Evolutionary conservation across 2,888 invertebrate genomes (phyloP).

Genomic region (Buathra laborator): DNA sequence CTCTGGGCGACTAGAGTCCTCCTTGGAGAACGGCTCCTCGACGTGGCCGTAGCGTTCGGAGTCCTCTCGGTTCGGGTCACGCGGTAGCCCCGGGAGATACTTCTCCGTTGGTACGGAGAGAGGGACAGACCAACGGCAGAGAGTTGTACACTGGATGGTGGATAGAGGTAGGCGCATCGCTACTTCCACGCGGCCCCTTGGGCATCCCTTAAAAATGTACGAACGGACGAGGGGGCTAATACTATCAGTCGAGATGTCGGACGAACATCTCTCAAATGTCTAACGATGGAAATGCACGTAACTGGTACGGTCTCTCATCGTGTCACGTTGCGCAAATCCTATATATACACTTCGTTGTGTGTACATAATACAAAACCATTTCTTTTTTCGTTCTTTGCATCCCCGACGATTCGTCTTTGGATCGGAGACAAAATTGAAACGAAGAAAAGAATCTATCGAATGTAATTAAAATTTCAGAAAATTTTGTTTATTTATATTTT

Average conservation of each 20-base stretch:
- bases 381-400: neutral
- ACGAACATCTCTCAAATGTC: constrained; percentile 61
- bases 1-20: constrained; percentile 60
- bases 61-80: constrained; percentile 59
- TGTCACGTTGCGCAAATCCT: constrained; percentile 23
- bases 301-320: constrained; percentile 12
- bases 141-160: constrained; percentile 14
- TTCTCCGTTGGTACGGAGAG: constrained; percentile 27
- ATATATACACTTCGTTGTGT: neutral
- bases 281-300: constrained; percentile 62
- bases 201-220: constrained; percentile 66
- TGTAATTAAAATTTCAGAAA: too few relatives aligned
- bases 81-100: constrained; percentile 62
- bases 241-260: constrained; percentile 59
- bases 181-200: constrained; percentile 50
- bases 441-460: too few relatives aligned
- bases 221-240: constrained; percentile 52
- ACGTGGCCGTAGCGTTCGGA: constrained; percentile 37
- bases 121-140: constrained; percentile 24
- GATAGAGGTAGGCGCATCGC: constrained; percentile 31
- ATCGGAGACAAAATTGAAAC: neutral
- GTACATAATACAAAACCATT: too few relatives aligned
- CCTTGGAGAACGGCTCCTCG: constrained; percentile 70
- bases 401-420: constrained; percentile 19
- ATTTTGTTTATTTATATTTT: too few relatives aligned